These are phyloP conservation scores for Salminus brasiliensis DNA, from an alignment of 2,113 vertebrate genomes.

Conservation along the genomic window DNA sequence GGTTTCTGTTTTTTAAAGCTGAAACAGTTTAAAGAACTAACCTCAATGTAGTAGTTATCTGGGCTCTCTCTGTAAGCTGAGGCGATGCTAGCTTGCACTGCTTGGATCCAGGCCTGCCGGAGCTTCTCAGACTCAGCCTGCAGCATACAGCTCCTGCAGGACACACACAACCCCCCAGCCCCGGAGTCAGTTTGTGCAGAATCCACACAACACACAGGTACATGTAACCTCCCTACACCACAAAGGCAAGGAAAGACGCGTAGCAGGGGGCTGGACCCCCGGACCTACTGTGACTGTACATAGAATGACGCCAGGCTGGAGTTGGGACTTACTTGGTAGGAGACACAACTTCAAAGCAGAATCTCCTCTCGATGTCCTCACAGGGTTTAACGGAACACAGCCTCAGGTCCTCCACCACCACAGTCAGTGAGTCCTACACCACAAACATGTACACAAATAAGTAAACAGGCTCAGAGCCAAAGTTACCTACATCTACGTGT, in stretches of 20 bases:
- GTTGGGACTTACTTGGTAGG: constrained; percentile 89
- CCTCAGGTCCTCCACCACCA: constrained; percentile 94
- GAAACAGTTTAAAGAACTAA: no score
- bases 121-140: constrained; percentile 97
- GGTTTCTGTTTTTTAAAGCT: no score
- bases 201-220: neutral
- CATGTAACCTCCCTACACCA: neutral
- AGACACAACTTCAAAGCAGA: constrained; percentile 97
- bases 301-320: no score
- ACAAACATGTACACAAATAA: neutral
- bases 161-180: neutral
- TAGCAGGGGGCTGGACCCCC: no score
- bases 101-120: constrained; percentile 93
- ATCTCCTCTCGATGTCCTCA: constrained; percentile 95
- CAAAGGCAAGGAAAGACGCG: no score
- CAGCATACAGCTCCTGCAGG: constrained; percentile 93
- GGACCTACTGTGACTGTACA: no score
- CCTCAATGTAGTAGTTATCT: constrained; percentile 88
- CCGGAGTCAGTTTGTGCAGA: neutral
- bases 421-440: constrained; percentile 87
- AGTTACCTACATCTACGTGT: neutral
- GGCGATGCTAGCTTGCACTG: constrained; percentile 95
- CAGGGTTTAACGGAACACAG: constrained; percentile 94
- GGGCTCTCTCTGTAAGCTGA: constrained; percentile 95
- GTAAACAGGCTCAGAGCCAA: neutral